These are phyloP conservation scores for Rhabdomys pumilio DNA, from an alignment of 2,797 vertebrate genomes.

Conservation along the genomic window DNA sequence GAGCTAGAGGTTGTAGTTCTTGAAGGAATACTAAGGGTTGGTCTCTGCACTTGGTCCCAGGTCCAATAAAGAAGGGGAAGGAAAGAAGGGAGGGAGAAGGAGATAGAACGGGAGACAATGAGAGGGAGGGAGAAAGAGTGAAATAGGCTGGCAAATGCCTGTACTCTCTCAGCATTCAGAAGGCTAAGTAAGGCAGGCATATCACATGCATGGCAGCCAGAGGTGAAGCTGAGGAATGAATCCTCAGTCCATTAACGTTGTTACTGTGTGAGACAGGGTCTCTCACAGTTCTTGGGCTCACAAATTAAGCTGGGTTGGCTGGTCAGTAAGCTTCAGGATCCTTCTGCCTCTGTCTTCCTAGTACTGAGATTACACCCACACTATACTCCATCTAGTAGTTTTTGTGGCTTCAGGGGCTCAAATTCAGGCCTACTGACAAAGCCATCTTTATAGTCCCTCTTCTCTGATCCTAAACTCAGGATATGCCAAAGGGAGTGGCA, in stretches of 20 bases:
- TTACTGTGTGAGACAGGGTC: neutral
- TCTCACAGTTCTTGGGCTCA: neutral
- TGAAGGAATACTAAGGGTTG: neutral
- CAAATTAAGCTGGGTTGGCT: neutral
- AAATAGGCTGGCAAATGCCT: neutral
- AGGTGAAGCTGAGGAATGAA: neutral
- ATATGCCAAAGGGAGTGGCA: neutral
- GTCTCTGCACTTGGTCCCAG: neutral
- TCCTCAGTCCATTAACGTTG: neutral
- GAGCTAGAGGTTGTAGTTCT: neutral
- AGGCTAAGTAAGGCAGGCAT: neutral
- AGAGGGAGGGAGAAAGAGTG: neutral
- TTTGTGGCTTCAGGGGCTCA: neutral
- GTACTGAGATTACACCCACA: neutral
- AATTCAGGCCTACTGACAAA: neutral
- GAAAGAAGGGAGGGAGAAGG: neutral
- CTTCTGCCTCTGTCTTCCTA: neutral
- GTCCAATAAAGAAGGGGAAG: neutral
- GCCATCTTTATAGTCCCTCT: neutral
- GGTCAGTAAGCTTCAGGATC: neutral
- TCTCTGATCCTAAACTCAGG: conserved; percentile 24
- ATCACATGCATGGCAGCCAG: neutral
- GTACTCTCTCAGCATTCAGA: neutral
- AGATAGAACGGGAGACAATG: neutral
- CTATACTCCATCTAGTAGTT: neutral